phyloP scores from a whole-genome alignment of 2,888 invertebrate species.

The Caenorhabditis wallacei region DNA sequence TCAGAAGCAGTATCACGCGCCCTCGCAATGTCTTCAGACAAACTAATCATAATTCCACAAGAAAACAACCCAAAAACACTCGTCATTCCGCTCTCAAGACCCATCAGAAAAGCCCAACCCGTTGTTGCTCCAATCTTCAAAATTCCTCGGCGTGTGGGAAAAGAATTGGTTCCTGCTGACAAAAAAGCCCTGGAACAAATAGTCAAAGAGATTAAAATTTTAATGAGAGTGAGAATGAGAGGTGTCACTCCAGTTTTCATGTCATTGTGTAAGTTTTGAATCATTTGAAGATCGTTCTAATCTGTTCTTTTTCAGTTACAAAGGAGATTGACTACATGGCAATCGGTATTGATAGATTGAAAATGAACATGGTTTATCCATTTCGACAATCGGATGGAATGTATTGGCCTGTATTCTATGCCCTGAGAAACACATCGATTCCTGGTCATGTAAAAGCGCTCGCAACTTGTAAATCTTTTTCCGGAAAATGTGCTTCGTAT shows the following conservation, averaged over 20 bases:
- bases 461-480: conserved; percentile 24
- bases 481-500: conserved; percentile 36
- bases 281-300: neutral
- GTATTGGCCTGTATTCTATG: conserved; percentile 44
- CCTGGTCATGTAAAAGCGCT: conserved; percentile 21
- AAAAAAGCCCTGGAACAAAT: neutral
- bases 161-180: neutral
- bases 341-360: neutral
- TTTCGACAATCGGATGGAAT: conserved; percentile 24
- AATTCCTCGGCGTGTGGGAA: neutral
- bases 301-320: neutral
- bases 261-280: neutral
- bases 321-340: conserved; percentile 8
- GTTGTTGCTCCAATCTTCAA: neutral
- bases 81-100: neutral
- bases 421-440: neutral
- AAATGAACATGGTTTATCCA: neutral
- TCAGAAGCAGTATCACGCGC: neutral
- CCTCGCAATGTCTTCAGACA: neutral
- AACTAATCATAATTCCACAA: conserved; percentile 3
- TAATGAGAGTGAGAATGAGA: neutral
- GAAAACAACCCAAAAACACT: conserved; percentile 5
- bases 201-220: neutral
- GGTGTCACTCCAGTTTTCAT: neutral
- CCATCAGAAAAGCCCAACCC: neutral